Evolutionary conservation across 2,113 vertebrate species (phyloP).

Genomic region (Enhydra lutris): DNA sequence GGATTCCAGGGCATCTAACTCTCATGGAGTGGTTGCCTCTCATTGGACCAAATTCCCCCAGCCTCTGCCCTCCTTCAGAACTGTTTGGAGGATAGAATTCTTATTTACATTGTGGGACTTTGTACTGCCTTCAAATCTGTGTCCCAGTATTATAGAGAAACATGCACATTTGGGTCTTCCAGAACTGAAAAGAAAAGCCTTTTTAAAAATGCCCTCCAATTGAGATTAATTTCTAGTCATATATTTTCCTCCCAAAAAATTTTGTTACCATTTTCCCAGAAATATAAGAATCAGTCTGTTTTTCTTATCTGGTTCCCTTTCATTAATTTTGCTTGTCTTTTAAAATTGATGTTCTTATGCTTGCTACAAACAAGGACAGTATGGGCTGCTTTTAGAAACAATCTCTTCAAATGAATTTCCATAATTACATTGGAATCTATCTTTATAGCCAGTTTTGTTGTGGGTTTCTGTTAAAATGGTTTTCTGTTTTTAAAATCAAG

Average conservation of each 20-base stretch:
- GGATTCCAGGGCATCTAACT: background rate
- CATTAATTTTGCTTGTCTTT: conserved; percentile 80
- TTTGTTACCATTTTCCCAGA: conserved; percentile 62
- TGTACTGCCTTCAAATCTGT: conserved; percentile 59
- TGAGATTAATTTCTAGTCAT: conserved; percentile 72
- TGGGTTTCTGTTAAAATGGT: conserved; percentile 82
- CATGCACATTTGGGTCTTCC: conserved; percentile 57
- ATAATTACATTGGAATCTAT: conserved; percentile 79
- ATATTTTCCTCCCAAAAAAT: conserved; percentile 48
- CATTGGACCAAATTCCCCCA: background rate
- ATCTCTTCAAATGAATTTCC: conserved; percentile 77
- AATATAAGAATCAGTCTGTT: conserved; percentile 67
- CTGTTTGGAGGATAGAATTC: background rate
- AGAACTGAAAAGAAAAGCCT: conserved; percentile 60
- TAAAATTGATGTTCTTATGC: conserved; percentile 69
- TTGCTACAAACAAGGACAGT: conserved; percentile 76
- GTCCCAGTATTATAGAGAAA: conserved; percentile 49
- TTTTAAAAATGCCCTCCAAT: conserved; percentile 66
- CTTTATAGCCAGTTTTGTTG: conserved; percentile 84
- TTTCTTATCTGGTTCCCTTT: conserved; percentile 74
- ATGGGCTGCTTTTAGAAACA: conserved; percentile 77
- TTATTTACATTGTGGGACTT: conserved; percentile 52
- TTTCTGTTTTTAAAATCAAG: conserved; percentile 83
- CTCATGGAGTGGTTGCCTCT: background rate
- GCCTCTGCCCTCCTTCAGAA: background rate